phyloP scores from a whole-genome alignment of 2,797 vertebrate genomes.

The Arctocebus calabarensis region DNA sequence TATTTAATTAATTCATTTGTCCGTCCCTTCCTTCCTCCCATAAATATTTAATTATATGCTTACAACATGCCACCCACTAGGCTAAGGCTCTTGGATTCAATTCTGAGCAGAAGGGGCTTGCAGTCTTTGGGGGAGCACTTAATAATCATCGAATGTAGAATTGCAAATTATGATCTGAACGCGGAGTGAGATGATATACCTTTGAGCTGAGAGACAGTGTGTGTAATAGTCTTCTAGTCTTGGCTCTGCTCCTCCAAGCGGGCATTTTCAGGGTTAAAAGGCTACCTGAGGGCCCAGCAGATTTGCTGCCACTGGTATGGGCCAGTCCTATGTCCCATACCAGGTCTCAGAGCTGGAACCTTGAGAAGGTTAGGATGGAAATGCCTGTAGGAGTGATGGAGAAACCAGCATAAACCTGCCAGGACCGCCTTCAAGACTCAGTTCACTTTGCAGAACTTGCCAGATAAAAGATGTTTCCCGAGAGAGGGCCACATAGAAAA shows the following conservation, averaged over 20 bases:
- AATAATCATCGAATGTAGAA: not conserved
- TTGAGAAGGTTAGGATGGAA: constrained; percentile 61
- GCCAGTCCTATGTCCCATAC: constrained; percentile 18
- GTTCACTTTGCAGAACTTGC: constrained; percentile 63
- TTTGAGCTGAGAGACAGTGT: not conserved
- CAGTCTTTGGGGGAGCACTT: not conserved
- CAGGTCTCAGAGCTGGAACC: constrained; percentile 39
- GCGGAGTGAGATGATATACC: not conserved
- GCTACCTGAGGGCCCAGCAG: not conserved
- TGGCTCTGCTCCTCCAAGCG: not conserved
- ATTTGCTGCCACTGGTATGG: not conserved
- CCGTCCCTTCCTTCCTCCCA: not conserved
- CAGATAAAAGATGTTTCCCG: constrained; percentile 81
- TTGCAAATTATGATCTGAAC: not conserved
- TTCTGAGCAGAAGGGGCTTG: not conserved
- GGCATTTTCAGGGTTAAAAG: constrained; percentile 46
- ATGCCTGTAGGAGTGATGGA: constrained; percentile 57
- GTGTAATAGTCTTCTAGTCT: not conserved
- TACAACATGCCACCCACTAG: not conserved
- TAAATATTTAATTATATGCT: not conserved
- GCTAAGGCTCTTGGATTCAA: not conserved
- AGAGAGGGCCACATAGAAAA: constrained; percentile 76
- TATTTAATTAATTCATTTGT: not conserved
- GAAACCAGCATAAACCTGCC: constrained; percentile 59
- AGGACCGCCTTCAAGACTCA: constrained; percentile 69